Evolutionary conservation across 1,140 invertebrate genomes (phyloP), one percentile per base, ranked within the genome.

Genomic region (Drosophila chauvacae): DNA sequence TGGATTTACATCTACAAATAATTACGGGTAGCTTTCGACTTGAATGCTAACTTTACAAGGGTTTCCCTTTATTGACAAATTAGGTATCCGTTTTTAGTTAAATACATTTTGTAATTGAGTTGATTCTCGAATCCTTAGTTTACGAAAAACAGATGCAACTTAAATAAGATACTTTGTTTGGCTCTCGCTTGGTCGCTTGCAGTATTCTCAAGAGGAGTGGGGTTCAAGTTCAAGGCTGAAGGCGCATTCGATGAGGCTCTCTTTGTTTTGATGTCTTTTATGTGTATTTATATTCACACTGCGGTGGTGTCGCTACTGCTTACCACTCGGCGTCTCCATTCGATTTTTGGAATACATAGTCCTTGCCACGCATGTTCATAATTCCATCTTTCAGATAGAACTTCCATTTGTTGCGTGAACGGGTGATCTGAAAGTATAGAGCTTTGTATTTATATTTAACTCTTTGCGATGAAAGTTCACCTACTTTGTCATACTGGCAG

Each of bases 331-430:
- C 98, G 95, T 99, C 99, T 76, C 99, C 99, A 87, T 96, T 98
- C 7, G 98, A 98, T 94, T 98, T 99, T 94, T 99, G 98, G 93
- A 99, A 99, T 77, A 99, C 98, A 94, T 96, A 99, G 94, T 99
- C 99, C 93, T 98, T 98, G 18, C 98, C 98, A 85, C 96, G 96
- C 78, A 99, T 95, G 94, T 99, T 99, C 99, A 99, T 99, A 70
- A 99, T 99, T 50, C 99, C 99, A 94, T 99, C 98, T 94, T 99
- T 99, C 59, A 99, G 94, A 93, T 98, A 98, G 93, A 99, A 99
- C 94, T 99, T 99, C 99, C 99, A 99, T 93, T 98, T 98, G 92
- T 99, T 99, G 88, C 98, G 96, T 91, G 97, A 98, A 92, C 99
- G 95, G 71, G 98, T 98, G 66, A 99, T 99, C 96, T 98, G 50